These are phyloP conservation scores for Leptoclinus maculatus DNA, from an alignment of 2,797 vertebrate genomes.

Conservation along the genomic window DNA sequence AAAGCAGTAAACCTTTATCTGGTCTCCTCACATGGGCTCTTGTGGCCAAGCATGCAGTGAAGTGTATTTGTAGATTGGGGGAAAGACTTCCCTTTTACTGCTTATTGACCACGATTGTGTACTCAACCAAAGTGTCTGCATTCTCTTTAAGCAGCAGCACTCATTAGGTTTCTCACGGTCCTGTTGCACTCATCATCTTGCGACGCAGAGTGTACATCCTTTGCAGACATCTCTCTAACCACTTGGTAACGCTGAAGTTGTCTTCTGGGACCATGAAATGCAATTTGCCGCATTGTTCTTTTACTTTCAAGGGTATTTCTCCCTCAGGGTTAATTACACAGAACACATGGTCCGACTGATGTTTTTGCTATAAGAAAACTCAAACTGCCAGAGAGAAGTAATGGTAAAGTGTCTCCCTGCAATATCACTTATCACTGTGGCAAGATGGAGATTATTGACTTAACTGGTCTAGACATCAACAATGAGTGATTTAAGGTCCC, in stretches of 20 bases:
- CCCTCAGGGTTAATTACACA: constrained; percentile 50
- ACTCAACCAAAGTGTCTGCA: constrained; percentile 36
- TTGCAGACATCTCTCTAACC: constrained; percentile 24
- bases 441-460: constrained; percentile 77
- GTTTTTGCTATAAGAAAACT: constrained; percentile 60
- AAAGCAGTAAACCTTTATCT: constrained; percentile 14
- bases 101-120: constrained; percentile 46
- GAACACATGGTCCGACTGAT: constrained; percentile 51
- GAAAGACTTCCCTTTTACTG: constrained; percentile 55
- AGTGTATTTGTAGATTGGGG: constrained; percentile 7
- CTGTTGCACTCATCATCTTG: constrained; percentile 10
- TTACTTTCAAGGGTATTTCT: constrained; percentile 24
- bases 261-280: constrained; percentile 34
- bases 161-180: constrained; percentile 51
- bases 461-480: constrained; percentile 80
- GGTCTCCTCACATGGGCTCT: constrained; percentile 29
- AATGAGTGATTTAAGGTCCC: constrained; percentile 61
- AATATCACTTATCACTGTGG: constrained; percentile 74
- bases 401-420: constrained; percentile 57
- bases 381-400: constrained; percentile 52
- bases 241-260: constrained; percentile 20
- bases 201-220: constrained; percentile 17
- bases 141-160: constrained; percentile 15
- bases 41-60: constrained; percentile 10
- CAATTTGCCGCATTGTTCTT: constrained; percentile 63